Base-by-base conservation (phyloP, 1,140 invertebrate genomes). In the Penaeus chinensis region DNA sequence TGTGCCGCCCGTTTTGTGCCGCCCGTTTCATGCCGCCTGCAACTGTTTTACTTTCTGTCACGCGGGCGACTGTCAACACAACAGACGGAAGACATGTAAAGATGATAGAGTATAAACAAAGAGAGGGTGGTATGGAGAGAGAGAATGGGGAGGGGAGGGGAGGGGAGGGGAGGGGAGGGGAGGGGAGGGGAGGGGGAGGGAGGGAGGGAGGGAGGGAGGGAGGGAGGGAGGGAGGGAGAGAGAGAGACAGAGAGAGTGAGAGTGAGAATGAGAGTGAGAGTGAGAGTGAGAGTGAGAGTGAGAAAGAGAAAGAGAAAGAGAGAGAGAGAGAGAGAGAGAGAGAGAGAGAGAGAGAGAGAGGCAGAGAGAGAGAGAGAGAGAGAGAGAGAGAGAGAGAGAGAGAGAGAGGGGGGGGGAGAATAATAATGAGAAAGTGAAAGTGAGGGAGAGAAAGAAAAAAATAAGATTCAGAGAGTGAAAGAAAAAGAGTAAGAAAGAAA, bases 141-240 rank as follows among this genome's bases (percentile, higher is more conserved):
- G 37, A 42, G 7, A 42, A 8, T 0, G 37, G 7, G 7, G 7
- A 8, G 37, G 37, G 37, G 37, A 8, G 37, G 5, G 37, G 37
- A 5, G 37, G 2, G n/a, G 3, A 8, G 11, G 3, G 22, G 13
- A 13, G 22, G 66, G n/a, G 37, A 61, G 65, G 19, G 37, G 65
- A 27, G 22, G 42, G n/a, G 54, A 32, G 71, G 32, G 66, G 27
- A 13, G 32, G 60, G 7, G n/a, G 60, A 42, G 42, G 24, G 13
- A 61, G 37, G 22, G 18, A 37, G 69, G 37, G 69, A 20, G 66
- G 54, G 22, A 32, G 13, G 47, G 42, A 22, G 47, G 62, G 60
- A n/a, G 24, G 37, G 66, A 76, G 74, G 32, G 42, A 62, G 80
- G 65, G n/a, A 82, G 62, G 61, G 60, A 82, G 80, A 65, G 60